Evolutionary conservation across 2,888 invertebrate species (phyloP).

Genomic region (Metacarcinus magister): DNA sequence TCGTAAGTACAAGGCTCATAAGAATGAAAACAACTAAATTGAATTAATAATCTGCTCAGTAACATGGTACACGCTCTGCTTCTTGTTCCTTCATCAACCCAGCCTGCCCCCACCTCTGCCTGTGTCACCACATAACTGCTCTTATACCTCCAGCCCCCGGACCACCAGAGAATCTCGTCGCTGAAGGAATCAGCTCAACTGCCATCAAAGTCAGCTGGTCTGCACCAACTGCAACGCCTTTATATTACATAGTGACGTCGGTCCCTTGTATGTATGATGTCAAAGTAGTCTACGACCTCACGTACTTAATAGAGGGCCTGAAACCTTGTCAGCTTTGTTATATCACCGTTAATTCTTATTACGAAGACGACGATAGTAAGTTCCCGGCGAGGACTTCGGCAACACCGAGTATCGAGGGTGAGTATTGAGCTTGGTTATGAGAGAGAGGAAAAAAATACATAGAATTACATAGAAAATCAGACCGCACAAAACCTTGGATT

Average conservation of each 20-base stretch:
- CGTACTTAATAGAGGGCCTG: background rate
- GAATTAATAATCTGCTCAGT: background rate
- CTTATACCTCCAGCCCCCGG: background rate
- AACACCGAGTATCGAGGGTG: background rate
- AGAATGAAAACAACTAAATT: background rate
- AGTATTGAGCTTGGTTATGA: background rate
- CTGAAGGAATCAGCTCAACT: background rate
- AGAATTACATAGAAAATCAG: too few relatives aligned
- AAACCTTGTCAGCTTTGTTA: background rate
- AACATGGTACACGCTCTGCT: background rate
- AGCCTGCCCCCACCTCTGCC: background rate
- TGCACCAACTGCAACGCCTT: background rate
- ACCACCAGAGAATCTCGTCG: background rate
- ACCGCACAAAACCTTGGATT: too few relatives aligned
- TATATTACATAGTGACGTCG: background rate
- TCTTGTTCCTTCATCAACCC: background rate
- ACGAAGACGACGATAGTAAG: background rate
- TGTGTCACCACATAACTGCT: background rate
- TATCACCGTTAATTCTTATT: background rate
- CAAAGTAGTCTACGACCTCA: background rate
- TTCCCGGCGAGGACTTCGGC: background rate
- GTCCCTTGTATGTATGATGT: background rate
- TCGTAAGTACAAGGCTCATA: background rate
- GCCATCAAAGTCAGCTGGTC: slow-evolving; percentile 11
- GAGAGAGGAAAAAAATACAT: background rate